Percentiles rank a stretch among this genome's conserved stretches.
Conservation (phyloP, 2,797 vertebrate genomes). For the Argyrosomus regius region DNA sequence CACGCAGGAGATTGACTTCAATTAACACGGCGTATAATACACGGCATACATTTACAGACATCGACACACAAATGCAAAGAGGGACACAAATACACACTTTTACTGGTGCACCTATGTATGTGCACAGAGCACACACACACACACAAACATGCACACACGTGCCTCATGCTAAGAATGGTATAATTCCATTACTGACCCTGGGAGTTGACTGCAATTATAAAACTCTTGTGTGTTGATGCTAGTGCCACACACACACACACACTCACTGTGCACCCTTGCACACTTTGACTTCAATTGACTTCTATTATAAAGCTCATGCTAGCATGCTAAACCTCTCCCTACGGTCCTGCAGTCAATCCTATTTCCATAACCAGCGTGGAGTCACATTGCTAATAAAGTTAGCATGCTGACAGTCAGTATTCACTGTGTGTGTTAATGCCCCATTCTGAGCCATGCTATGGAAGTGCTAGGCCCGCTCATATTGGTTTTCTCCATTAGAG, state of each 20-base stretch:
- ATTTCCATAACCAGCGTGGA: constrained; percentile 74
- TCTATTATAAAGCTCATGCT: constrained; percentile 50
- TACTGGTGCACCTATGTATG: background rate
- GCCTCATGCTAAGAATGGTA: background rate
- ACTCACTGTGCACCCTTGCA: constrained; percentile 16
- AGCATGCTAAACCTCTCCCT: constrained; percentile 54
- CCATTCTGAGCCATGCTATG: constrained; percentile 37
- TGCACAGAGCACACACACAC: background rate
- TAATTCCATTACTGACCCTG: constrained; percentile 51
- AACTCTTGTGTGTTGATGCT: constrained; percentile 23
- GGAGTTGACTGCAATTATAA: constrained; percentile 44
- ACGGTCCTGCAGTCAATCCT: constrained; percentile 51
- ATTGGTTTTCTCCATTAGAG: constrained; percentile 64
- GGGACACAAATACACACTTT: background rate
- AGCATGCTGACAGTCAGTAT: constrained; percentile 62
- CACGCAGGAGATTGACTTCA: constrained; percentile 39
- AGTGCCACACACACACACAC: background rate
- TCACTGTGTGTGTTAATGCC: constrained; percentile 60
- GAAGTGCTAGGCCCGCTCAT: constrained; percentile 6
- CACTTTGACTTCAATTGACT: constrained; percentile 58
- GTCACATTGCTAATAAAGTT: constrained; percentile 70
- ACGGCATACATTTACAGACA: background rate
- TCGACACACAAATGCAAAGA: background rate
- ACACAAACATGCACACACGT: background rate
- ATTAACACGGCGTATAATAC: constrained; percentile 27